Evolutionary conservation across 2,888 invertebrate species (phyloP).

Genomic region (Abrostola triplasia): DNA sequence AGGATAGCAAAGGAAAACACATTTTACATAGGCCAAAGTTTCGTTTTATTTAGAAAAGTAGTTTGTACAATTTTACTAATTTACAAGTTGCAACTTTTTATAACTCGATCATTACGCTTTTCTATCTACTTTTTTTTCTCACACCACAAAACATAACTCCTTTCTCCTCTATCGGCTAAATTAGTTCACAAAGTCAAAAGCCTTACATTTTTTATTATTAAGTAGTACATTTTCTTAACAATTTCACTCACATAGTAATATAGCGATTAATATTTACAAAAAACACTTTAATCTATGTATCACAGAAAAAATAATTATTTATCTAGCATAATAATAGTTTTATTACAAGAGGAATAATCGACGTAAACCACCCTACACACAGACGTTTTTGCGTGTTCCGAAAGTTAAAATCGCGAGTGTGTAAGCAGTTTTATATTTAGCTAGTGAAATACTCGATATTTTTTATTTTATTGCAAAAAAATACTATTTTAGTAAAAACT

Average conservation of each 20-base stretch:
- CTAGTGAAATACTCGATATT: conserved; percentile 39
- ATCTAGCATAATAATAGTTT: conserved; percentile 72
- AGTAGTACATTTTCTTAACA: conserved; percentile 70
- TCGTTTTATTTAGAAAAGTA: conserved; percentile 87
- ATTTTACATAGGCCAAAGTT: conserved; percentile 85
- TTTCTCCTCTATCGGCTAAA: conserved; percentile 55
- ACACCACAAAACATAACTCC: conserved; percentile 72
- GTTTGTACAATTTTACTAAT: conserved; percentile 86
- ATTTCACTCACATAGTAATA: conserved; percentile 71
- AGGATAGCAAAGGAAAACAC: conserved; percentile 60
- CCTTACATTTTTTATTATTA: conserved; percentile 69
- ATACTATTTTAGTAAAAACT: background rate
- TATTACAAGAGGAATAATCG: conserved; percentile 62
- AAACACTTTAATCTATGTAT: conserved; percentile 85
- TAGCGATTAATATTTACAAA: conserved; percentile 81
- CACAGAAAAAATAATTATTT: conserved; percentile 88
- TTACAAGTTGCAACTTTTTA: conserved; percentile 64
- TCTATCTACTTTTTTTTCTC: conserved; percentile 70
- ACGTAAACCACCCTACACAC: conserved; percentile 59
- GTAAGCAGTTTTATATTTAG: conserved; percentile 58
- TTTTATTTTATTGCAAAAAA: conserved; percentile 26
- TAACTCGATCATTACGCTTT: conserved; percentile 55
- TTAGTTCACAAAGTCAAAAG: conserved; percentile 76
- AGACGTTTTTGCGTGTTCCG: conserved; percentile 48
- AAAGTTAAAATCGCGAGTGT: conserved; percentile 57